phyloP scores from a whole-genome alignment of 1,140 invertebrate species.

The Drosophila bipectinata region DNA sequence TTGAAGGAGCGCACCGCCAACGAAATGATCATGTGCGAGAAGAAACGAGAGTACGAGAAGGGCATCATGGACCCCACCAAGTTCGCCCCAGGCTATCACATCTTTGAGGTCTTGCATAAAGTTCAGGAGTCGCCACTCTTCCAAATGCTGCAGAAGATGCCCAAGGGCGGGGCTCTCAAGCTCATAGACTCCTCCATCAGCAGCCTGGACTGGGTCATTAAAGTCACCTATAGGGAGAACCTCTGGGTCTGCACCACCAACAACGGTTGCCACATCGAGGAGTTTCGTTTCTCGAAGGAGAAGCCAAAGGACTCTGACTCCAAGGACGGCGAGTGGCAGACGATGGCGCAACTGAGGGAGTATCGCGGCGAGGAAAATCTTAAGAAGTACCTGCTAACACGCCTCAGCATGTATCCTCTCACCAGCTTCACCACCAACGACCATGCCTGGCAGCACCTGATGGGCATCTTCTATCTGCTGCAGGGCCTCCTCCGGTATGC shows the following conservation, averaged over 20 bases:
- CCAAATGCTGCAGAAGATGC: slow-evolving; percentile 87
- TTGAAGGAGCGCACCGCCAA: slow-evolving; percentile 41
- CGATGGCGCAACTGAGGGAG: slow-evolving; percentile 85
- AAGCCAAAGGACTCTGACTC: slow-evolving; percentile 52
- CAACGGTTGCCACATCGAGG: slow-evolving; percentile 58
- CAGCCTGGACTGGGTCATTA: slow-evolving; percentile 85
- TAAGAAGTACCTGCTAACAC: slow-evolving; percentile 3
- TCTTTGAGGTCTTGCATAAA: slow-evolving; percentile 86
- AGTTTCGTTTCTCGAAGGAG: slow-evolving; percentile 80
- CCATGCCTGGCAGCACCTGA: slow-evolving; percentile 88
- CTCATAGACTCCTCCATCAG: slow-evolving; percentile 88
- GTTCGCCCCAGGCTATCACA: slow-evolving; percentile 84
- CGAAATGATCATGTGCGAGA: slow-evolving; percentile 58
- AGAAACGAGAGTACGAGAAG: slow-evolving; percentile 44
- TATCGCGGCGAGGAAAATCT: slow-evolving; percentile 34
- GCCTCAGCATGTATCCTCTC: slow-evolving; percentile 53
- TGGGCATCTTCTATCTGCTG: slow-evolving; percentile 86
- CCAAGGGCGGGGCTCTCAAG: slow-evolving; percentile 90
- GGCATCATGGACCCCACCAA: slow-evolving; percentile 54
- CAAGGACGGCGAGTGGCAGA: slow-evolving; percentile 85
- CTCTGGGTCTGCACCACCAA: slow-evolving; percentile 55
- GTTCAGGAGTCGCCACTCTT: slow-evolving; percentile 88
- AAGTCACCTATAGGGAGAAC: slow-evolving; percentile 49
- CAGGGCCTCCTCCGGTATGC: slow-evolving; percentile 87
- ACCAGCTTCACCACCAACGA: slow-evolving; percentile 85